Base-by-base conservation (phyloP, 2,888 invertebrate species). In the Parascotia fuliginaria region DNA sequence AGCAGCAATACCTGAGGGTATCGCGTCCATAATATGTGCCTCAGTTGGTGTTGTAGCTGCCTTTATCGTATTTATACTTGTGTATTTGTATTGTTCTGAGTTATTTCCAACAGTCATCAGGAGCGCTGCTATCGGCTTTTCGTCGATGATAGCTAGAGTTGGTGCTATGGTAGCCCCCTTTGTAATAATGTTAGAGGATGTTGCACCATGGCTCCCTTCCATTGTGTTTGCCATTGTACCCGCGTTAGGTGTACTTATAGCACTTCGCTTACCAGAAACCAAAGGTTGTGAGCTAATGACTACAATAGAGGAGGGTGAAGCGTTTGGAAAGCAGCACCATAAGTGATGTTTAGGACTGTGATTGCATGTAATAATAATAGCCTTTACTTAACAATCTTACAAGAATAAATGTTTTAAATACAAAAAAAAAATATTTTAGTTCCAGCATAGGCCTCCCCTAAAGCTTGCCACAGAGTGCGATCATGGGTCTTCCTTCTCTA, bases 51-150 rank as follows among this genome's bases (percentile, higher is more conserved):
- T 96, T 50, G 95, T 97, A 41, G 95, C 96, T 16, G 95, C 96
- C 74, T 96, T 97, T 24, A 94, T 97, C n/a, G 95, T 95, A 1
- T 98, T 98, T 75, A 96, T 97, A 0, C 95, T 96, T 13, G 96
- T 96, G 6, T 98, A 98, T 81, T 93, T 98, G 29, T 98, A 96
- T 83, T 95, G 96, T 27, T 31, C 31, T 13, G 31, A 31, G 9
- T 13, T 31, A 1, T 31, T 13, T 31, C 31, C 31, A 6, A 31
- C 31, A 4, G 31, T 31, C 5, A 13, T 31, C 9, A 13, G 31
- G 6, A 13, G 6, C 2, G 12, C 12, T 4, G 31, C 13, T 13
- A 13, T 31, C 9, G 31, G 31, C 7, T 12, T 13, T 7, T 13
- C 13, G 1, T 31, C 31, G 12, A 31, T 13, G 13, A 9, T 13